phyloP scores from a whole-genome alignment of 2,797 vertebrate genomes.

The Chrysolophus pictus region DNA sequence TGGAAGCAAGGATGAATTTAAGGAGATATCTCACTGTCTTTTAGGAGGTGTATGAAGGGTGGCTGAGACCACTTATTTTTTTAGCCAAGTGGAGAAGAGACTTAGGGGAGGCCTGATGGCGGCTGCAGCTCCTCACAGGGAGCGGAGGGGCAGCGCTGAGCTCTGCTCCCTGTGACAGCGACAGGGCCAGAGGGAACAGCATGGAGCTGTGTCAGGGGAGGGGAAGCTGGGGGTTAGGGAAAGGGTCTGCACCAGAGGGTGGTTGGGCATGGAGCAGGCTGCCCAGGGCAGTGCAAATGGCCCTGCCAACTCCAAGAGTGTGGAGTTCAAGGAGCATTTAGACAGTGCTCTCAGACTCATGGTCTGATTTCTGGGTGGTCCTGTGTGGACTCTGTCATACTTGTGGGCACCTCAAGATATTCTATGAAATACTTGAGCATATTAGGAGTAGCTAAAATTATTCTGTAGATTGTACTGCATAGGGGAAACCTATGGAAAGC shows the following conservation, averaged over 20 bases:
- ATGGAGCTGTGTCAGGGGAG: not conserved
- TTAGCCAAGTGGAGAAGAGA: not conserved
- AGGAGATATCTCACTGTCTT: not conserved
- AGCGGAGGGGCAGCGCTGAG: not conserved
- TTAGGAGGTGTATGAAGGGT: not conserved
- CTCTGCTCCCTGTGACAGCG: not conserved
- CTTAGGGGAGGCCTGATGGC: not conserved
- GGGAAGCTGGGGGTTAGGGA: too few relatives aligned
- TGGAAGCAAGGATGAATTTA: not conserved
- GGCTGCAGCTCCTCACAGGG: not conserved
- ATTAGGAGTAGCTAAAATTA: not conserved
- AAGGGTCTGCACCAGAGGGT: not conserved
- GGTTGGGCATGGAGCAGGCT: not conserved
- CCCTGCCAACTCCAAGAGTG: too few relatives aligned
- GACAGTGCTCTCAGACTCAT: not conserved
- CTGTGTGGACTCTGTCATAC: not conserved
- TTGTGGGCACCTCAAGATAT: not conserved
- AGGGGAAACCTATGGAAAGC: not conserved
- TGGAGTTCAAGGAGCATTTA: not conserved
- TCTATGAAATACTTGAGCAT: not conserved
- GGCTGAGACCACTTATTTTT: not conserved
- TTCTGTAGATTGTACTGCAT: not conserved
- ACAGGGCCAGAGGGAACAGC: not conserved
- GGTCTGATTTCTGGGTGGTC: not conserved
- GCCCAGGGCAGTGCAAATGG: not conserved